Evolutionary conservation across 2,113 vertebrate species (phyloP).

Genomic region (Climacteris rufus): DNA sequence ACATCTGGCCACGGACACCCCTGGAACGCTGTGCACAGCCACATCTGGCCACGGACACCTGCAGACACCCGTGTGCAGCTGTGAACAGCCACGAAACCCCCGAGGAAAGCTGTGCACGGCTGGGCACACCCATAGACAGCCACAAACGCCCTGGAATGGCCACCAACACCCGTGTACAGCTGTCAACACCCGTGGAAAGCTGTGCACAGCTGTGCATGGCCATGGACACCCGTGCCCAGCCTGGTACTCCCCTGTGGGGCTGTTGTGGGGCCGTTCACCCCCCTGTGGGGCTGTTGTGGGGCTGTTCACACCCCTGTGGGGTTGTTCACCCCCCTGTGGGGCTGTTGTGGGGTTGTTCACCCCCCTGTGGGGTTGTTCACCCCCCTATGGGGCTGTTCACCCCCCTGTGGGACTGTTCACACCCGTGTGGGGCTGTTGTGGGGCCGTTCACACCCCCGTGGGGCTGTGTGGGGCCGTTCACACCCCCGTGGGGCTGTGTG

Average conservation of each 20-base stretch:
- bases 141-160: not conserved
- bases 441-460: not conserved
- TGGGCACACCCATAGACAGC: fast-evolving
- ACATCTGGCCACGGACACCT: fast-evolving
- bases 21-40: fast-evolving
- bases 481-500: not conserved
- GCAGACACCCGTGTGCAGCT: too few species aligned
- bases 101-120: fast-evolving
- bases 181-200: too few species aligned
- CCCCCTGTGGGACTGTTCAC: too few species aligned
- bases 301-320: not conserved
- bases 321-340: too few species aligned
- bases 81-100: fast-evolving
- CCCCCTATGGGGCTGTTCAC: not conserved
- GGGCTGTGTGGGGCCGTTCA: not conserved
- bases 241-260: not conserved
- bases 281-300: not conserved
- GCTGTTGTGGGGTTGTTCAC: not conserved
- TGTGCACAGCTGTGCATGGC: too few species aligned
- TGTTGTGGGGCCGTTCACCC: not conserved
- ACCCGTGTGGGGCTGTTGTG: not conserved
- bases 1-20: not conserved
- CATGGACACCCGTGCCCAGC: not conserved
- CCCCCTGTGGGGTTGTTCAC: not conserved
- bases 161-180: not conserved